A percentile compares a stretch with the other conserved stretches of the same genome.
phyloP scores from a whole-genome alignment of 2,888 invertebrate genomes.

The Zele albiditarsus region DNA sequence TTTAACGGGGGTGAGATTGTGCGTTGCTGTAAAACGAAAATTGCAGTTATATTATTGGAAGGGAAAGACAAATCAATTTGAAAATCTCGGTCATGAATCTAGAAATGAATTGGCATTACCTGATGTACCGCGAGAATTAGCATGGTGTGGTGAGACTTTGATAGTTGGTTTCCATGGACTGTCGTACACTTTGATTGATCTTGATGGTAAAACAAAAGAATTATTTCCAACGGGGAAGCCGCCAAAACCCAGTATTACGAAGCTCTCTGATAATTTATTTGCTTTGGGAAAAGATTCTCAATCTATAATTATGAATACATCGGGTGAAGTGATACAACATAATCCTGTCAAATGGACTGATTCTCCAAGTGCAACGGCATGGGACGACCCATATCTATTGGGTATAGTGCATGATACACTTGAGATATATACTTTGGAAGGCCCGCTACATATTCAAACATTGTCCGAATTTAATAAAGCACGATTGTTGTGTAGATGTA shows the following conservation, averaged over 20 bases:
- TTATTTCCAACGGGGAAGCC: slow-evolving; percentile 89
- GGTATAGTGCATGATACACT: slow-evolving; percentile 88
- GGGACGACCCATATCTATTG: slow-evolving; percentile 94
- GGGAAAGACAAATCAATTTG: slow-evolving; percentile 87
- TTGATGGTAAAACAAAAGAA: slow-evolving; percentile 82
- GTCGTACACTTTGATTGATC: slow-evolving; percentile 66
- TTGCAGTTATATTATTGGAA: slow-evolving; percentile 93
- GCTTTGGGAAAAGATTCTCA: slow-evolving; percentile 91
- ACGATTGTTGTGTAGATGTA: slow-evolving; percentile 82
- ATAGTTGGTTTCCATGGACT: slow-evolving; percentile 69
- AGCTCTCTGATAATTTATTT: slow-evolving; percentile 83
- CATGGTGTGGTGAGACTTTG: slow-evolving; percentile 69
- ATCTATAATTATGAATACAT: slow-evolving; percentile 88
- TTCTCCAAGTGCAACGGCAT: slow-evolving; percentile 84
- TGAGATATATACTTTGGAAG: slow-evolving; percentile 90
- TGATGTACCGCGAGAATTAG: slow-evolving; percentile 73
- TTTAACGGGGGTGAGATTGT: slow-evolving; percentile 88
- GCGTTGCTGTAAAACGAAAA: slow-evolving; percentile 90
- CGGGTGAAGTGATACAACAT: slow-evolving; percentile 80
- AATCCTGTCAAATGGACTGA: slow-evolving; percentile 88
- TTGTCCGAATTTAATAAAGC: slow-evolving; percentile 85
- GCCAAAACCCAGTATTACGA: slow-evolving; percentile 88
- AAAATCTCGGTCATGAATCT: slow-evolving; percentile 75
- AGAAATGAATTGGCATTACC: slow-evolving; percentile 71
- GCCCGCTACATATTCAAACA: slow-evolving; percentile 86